phyloP scores from a whole-genome alignment of 2,797 vertebrate species.

The Poecilia wingei region DNA sequence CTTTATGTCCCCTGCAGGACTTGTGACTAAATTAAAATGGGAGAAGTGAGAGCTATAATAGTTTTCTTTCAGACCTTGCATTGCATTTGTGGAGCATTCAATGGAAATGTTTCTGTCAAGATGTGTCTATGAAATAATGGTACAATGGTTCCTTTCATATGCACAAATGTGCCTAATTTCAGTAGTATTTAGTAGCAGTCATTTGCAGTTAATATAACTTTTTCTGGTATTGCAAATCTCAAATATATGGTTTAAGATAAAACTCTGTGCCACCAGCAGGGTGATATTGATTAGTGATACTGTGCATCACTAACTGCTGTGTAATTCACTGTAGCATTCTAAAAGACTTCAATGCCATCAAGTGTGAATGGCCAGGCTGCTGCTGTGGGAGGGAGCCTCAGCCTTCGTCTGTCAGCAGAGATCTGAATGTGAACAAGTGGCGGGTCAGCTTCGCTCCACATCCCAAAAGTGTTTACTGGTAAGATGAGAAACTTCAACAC shows the following conservation, averaged over 20 bases:
- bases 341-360: conserved; percentile 93
- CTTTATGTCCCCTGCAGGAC: background rate
- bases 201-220: background rate
- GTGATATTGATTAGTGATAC: background rate
- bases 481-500: conserved; percentile 32
- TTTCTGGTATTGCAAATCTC: conserved; percentile 1
- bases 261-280: background rate
- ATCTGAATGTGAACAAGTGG: conserved; percentile 84
- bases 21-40: background rate
- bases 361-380: conserved; percentile 79
- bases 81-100: no score
- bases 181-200: background rate
- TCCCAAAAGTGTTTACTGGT: conserved; percentile 93
- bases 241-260: conserved; percentile 1
- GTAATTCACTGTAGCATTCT: conserved; percentile 82
- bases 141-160: background rate
- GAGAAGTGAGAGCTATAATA: background rate
- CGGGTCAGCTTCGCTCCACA: conserved; percentile 86
- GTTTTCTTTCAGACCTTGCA: background rate
- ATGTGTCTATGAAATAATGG: background rate
- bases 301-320: conserved; percentile 25
- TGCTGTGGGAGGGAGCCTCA: conserved; percentile 82
- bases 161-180: background rate
- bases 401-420: conserved; percentile 80
- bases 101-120: background rate